phyloP scores from a whole-genome alignment of 2,797 vertebrate species.

The Eleutherodactylus coqui region DNA sequence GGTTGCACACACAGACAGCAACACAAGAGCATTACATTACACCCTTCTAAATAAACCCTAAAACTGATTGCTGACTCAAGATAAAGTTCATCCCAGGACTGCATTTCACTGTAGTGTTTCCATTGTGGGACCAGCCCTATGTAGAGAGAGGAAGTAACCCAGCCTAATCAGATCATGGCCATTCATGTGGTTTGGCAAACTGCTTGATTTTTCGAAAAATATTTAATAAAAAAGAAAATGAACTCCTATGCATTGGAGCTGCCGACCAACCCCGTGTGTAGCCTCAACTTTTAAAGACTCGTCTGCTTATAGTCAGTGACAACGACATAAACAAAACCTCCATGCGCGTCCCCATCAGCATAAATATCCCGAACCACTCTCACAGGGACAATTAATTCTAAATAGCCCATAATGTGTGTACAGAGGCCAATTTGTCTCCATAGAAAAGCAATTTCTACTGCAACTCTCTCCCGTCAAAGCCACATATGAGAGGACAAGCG shows the following conservation, averaged over 20 bases:
- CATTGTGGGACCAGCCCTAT: too few species aligned
- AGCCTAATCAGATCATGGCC: not conserved
- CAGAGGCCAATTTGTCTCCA: conserved; percentile 45
- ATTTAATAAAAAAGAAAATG: not conserved
- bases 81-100: too few species aligned
- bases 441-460: conserved; percentile 59
- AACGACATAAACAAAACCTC: not conserved
- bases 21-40: too few species aligned
- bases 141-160: not conserved
- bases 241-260: not conserved
- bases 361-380: not conserved
- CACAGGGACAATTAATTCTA: conserved; percentile 45
- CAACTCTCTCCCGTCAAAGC: conserved; percentile 49
- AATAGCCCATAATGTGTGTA: not conserved
- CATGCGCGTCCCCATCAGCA: not conserved
- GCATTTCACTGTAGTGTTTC: too few species aligned
- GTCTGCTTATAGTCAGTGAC: not conserved
- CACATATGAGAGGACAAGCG: conserved; percentile 59
- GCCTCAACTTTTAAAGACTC: not conserved
- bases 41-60: too few species aligned
- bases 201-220: not conserved
- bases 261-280: not conserved
- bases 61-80: too few species aligned
- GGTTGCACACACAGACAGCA: too few species aligned
- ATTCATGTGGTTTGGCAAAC: not conserved